Evolutionary conservation across 2,888 invertebrate genomes (phyloP).

Genomic region (Cataglyphis livida): DNA sequence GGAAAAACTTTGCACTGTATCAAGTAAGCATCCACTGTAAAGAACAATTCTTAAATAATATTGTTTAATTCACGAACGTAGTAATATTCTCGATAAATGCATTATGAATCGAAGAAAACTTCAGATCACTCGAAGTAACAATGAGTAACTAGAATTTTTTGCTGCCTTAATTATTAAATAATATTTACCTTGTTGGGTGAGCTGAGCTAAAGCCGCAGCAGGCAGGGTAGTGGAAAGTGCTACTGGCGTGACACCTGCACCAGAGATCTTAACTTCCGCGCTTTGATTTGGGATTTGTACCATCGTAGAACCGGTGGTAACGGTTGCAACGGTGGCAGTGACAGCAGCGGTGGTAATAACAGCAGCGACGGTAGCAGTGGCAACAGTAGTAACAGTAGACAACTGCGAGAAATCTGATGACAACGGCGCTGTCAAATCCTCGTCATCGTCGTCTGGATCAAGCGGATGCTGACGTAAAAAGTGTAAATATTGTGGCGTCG

Average conservation of each 20-base stretch:
- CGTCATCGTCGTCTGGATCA: conserved; percentile 88
- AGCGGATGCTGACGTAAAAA: conserved; percentile 92
- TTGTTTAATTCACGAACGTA: not conserved
- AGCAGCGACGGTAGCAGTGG: conserved; percentile 52
- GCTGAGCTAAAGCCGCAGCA: conserved; percentile 88
- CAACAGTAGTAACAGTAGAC: not conserved
- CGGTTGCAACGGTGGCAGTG: conserved; percentile 60
- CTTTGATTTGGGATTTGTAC: conserved; percentile 77
- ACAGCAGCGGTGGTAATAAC: conserved; percentile 58
- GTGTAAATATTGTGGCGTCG: conserved; percentile 90
- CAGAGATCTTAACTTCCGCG: conserved; percentile 88
- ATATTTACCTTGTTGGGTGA: conserved; percentile 87
- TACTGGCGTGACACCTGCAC: conserved; percentile 88
- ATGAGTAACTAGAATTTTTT: not conserved
- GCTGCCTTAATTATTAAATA: not conserved
- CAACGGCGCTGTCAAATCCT: conserved; percentile 82
- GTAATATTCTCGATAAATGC: not conserved
- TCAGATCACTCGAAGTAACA: not conserved
- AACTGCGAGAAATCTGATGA: conserved; percentile 58
- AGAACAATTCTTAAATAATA: not conserved
- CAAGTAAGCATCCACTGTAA: not conserved
- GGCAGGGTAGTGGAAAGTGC: conserved; percentile 88
- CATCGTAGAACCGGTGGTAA: conserved; percentile 63
- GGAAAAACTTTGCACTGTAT: not conserved
- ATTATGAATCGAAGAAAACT: not conserved